Conservation (phyloP, 2,797 vertebrate genomes). For the Aplochiton taeniatus region DNA sequence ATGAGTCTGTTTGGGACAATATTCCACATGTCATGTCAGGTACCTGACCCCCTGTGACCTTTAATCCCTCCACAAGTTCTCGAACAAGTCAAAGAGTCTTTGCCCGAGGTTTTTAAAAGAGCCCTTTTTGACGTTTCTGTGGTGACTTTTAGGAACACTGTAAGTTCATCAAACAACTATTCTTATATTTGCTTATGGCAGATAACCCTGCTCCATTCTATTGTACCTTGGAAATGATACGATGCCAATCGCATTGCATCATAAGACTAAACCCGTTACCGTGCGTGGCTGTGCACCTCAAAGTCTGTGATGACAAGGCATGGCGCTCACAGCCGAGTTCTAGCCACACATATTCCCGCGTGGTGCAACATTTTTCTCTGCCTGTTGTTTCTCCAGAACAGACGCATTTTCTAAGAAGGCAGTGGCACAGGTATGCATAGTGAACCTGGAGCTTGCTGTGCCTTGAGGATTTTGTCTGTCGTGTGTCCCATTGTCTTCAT, state of each 20-base stretch:
- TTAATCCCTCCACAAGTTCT: background rate
- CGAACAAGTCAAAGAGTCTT: background rate
- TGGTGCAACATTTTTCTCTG: constrained; percentile 32
- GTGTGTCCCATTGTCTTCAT: constrained; percentile 13
- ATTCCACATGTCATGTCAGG: constrained; percentile 32
- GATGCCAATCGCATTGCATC: too few species aligned
- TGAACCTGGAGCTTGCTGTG: constrained; percentile 29
- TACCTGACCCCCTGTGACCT: constrained; percentile 12
- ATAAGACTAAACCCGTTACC: too few species aligned
- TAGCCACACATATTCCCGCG: constrained; percentile 49
- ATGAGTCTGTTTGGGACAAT: constrained; percentile 56
- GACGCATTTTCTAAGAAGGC: constrained; percentile 12
- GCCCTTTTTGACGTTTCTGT: background rate
- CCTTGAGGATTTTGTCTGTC: constrained; percentile 20
- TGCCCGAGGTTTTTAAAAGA: background rate
- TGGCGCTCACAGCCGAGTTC: constrained; percentile 29
- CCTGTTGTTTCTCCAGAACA: background rate
- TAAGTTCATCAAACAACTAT: too few species aligned
- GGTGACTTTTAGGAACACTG: too few species aligned
- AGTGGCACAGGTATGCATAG: constrained; percentile 35
- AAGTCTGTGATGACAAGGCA: constrained; percentile 29
- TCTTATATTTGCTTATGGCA: too few species aligned
- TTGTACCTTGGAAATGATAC: background rate
- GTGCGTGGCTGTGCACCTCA: background rate
- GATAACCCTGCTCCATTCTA: background rate